These are phyloP conservation scores for Heterotis niloticus DNA, from an alignment of 2,113 vertebrate genomes.

Conservation along the genomic window DNA sequence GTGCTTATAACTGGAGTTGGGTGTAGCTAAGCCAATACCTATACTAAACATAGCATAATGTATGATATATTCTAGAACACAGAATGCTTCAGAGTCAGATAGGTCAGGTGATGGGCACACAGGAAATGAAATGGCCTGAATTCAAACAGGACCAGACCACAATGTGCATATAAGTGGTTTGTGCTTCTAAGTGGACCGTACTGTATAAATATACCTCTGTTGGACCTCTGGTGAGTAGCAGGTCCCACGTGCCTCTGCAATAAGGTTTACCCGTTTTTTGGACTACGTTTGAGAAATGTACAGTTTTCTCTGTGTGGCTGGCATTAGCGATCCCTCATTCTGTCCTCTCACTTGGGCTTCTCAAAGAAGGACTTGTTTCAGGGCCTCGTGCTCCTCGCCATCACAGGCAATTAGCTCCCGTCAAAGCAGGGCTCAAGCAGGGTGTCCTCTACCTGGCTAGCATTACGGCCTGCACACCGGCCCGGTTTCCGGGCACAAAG, in stretches of 20 bases:
- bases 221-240: neutral
- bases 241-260: slow-evolving; percentile 16
- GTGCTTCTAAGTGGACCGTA: too few species aligned
- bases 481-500: slow-evolving; percentile 61
- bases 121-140: too few species aligned
- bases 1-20: too few species aligned
- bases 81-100: too few species aligned
- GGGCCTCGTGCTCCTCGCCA: slow-evolving; percentile 44
- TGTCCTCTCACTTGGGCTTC: slow-evolving; percentile 26
- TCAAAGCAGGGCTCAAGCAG: slow-evolving; percentile 53
- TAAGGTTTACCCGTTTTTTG: slow-evolving; percentile 38
- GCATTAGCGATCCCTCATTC: slow-evolving; percentile 29
- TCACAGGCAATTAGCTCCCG: slow-evolving; percentile 58
- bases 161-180: too few species aligned
- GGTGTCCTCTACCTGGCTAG: slow-evolving; percentile 45
- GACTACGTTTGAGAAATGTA: slow-evolving; percentile 39
- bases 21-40: too few species aligned
- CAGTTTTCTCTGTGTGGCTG: slow-evolving; percentile 43
- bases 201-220: neutral
- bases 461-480: slow-evolving; percentile 47
- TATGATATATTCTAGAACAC: too few species aligned
- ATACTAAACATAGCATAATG: too few species aligned
- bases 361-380: slow-evolving; percentile 51
- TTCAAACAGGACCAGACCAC: too few species aligned
- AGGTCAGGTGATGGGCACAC: too few species aligned